Base-by-base conservation (phyloP, 1,140 invertebrate species). In the Zaprionus gabonicus region DNA sequence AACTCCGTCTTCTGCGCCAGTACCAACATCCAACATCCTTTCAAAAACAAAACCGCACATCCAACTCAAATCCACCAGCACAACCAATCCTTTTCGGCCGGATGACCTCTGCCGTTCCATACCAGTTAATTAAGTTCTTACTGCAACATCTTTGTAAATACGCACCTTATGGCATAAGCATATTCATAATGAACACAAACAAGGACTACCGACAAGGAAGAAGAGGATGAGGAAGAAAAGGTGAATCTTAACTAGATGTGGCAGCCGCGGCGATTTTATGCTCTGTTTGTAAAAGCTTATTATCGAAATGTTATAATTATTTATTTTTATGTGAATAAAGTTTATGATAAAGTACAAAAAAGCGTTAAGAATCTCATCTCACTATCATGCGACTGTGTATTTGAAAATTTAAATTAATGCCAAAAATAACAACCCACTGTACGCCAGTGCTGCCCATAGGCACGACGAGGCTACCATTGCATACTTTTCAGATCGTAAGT, bases 321-420 rank as follows among this genome's bases (percentile, higher is more conserved):
- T 88, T 88, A 88, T 88, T 88, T 84, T 76, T 88, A 90, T 88
- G 72, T 88, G 85, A 88, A 88, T 88, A 88, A 88, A 88, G 78
- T 80, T 85, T 85, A 88, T 88, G 49, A 71, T 88, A 88, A 88
- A 90, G 84, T 81, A 83, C 57, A 79, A 10, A 34, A 31, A 34
- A 34, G 31, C 10, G 31, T 31, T 7, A 28, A 7, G 1, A 27
- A 27, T 27, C 5, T 6, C 5, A 20, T 20, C 20, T 20, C 20
- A 0, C 20, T 20, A 20, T 20, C 20, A 27, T 27, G 5, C 6
- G 10, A 10, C 0, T 34, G 10, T 34, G 31, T 34, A 10, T 34
- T 34, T 34, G 3, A 3, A 31, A 31, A 31, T 3, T 31, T 31
- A 0, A 31, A 10, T 31, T 10, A 3, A 31, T 31, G 3, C 3